Conservation (phyloP, 2,113 vertebrate genomes). For the Balaenoptera acutorostrata region DNA sequence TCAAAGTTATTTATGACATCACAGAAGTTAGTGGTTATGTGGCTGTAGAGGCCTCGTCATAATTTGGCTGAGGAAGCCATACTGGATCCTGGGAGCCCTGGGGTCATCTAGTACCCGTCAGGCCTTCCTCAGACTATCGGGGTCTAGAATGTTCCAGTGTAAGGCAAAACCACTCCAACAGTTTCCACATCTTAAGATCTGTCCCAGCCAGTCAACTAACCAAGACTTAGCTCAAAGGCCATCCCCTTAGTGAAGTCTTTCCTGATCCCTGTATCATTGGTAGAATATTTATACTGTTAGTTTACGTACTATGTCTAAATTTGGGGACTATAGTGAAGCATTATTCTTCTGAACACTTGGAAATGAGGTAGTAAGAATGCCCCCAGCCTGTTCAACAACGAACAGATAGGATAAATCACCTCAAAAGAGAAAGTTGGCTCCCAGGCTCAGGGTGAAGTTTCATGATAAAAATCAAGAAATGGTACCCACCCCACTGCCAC, state of each 20-base stretch:
- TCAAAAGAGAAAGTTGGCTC: background rate
- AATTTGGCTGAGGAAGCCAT: background rate
- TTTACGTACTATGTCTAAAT: background rate
- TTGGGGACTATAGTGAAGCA: background rate
- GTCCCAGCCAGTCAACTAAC: background rate
- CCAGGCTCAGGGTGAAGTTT: background rate
- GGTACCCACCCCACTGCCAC: rapidly evolving
- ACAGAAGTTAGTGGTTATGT: background rate
- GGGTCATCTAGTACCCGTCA: background rate
- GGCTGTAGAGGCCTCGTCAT: background rate
- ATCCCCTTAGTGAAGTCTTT: background rate
- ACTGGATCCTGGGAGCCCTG: background rate
- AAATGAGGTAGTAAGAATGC: background rate
- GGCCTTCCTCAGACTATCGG: background rate
- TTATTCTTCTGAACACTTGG: background rate
- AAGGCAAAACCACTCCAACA: background rate
- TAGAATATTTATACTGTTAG: background rate
- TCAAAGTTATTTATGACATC: slow-evolving; percentile 33
- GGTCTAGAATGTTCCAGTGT: background rate
- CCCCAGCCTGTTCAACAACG: background rate
- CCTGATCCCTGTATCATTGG: background rate
- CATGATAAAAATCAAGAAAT: background rate
- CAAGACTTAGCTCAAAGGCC: background rate
- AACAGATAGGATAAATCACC: background rate
- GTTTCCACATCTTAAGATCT: background rate